These are phyloP conservation scores for Stenodera caucasica DNA, from an alignment of 2,888 invertebrate genomes.

Conservation along the genomic window DNA sequence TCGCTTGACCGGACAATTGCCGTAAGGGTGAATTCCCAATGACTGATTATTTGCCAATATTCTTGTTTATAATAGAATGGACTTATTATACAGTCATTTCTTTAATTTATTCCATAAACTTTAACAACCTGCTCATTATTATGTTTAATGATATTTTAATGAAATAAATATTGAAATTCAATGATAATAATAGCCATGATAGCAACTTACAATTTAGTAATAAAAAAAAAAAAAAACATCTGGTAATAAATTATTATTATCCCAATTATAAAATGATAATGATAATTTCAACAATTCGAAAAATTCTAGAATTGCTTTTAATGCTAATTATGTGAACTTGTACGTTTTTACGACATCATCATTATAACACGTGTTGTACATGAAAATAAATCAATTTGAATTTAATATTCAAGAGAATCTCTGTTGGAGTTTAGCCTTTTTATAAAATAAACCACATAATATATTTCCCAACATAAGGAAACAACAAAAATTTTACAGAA, in stretches of 20 bases:
- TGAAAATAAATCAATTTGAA: not conserved
- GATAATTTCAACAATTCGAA: too few species aligned
- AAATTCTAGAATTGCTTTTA: too few species aligned
- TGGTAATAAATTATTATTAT: too few species aligned
- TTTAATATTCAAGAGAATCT: not conserved
- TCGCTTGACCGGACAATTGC: conserved; percentile 7
- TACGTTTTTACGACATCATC: not conserved
- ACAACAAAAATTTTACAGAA: not conserved
- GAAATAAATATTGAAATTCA: not conserved
- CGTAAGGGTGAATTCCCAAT: conserved; percentile 2
- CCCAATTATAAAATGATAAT: not conserved
- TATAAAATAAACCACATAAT: too few species aligned
- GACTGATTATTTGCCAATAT: not conserved
- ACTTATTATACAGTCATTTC: not conserved
- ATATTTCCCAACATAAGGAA: too few species aligned
- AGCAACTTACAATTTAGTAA: too few species aligned
- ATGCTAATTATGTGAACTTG: too few species aligned
- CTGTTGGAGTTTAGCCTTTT: not conserved
- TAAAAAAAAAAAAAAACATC: not conserved
- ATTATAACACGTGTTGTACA: conserved; percentile 1
- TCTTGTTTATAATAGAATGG: not conserved
- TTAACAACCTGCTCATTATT: not conserved
- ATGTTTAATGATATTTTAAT: conserved; percentile 6
- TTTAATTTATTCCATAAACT: not conserved
- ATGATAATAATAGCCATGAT: not conserved